Conservation (phyloP, 2,888 invertebrate genomes). For the Stictocephala bisonia region DNA sequence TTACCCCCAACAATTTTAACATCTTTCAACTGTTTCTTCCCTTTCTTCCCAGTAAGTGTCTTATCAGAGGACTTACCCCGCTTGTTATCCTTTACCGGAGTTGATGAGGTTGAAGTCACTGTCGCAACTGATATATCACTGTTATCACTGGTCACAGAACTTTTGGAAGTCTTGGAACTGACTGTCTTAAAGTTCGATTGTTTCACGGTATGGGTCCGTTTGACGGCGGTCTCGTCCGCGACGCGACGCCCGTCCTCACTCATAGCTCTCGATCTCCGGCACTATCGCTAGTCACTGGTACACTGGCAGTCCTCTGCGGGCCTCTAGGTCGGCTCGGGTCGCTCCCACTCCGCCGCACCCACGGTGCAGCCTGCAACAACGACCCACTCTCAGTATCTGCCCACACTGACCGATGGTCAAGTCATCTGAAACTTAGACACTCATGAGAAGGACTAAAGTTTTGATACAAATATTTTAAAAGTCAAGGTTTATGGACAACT, state of each 20-base stretch:
- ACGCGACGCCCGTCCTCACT: neutral
- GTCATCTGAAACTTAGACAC: too few species aligned
- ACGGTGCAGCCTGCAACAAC: slow-evolving; percentile 15
- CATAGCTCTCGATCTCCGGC: neutral
- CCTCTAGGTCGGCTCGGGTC: slow-evolving; percentile 23
- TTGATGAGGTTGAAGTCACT: neutral
- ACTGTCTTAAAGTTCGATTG: neutral
- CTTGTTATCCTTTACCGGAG: neutral
- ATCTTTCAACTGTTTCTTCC: slow-evolving; percentile 28
- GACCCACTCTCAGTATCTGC: slow-evolving; percentile 11
- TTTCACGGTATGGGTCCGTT: slow-evolving; percentile 23
- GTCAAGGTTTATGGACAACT: too few species aligned
- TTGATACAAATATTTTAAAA: too few species aligned
- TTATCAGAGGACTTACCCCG: slow-evolving; percentile 17
- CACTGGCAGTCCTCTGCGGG: neutral
- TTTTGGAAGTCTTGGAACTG: slow-evolving; percentile 3
- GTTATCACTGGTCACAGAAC: slow-evolving; percentile 24
- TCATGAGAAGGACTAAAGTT: too few species aligned
- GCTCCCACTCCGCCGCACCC: slow-evolving; percentile 10
- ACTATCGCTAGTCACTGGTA: neutral
- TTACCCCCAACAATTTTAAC: slow-evolving; percentile 42
- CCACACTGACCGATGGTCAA: too few species aligned
- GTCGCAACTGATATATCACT: slow-evolving; percentile 19
- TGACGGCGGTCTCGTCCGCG: neutral
- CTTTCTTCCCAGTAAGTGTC: neutral